phyloP scores from a whole-genome alignment of 2,113 vertebrate species.

The Oreochromis niloticus region DNA sequence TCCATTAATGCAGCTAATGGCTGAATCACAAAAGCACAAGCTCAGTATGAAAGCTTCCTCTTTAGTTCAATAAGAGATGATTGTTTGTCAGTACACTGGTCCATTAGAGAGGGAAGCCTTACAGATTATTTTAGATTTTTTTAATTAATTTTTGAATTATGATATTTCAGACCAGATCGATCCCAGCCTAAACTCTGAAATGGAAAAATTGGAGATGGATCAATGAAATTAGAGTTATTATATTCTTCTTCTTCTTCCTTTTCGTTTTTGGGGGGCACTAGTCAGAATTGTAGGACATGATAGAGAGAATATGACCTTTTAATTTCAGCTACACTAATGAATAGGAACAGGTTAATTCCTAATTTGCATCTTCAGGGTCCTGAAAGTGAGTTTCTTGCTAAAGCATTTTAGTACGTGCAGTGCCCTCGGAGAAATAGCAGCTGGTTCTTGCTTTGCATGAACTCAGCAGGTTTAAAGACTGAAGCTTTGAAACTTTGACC shows the following conservation, averaged over 20 bases:
- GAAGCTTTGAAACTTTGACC: background rate
- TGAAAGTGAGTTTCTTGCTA: background rate
- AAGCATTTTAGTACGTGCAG: background rate
- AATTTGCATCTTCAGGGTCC: accelerated
- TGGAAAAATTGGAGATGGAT: accelerated
- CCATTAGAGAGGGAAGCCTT: background rate
- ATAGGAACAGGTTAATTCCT: background rate
- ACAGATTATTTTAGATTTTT: background rate
- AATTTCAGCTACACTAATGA: background rate
- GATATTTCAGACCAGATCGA: background rate
- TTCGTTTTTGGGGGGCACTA: background rate
- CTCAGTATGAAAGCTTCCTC: background rate
- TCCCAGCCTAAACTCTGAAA: accelerated
- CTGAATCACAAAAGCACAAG: background rate
- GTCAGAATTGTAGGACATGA: background rate
- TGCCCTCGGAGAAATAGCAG: accelerated
- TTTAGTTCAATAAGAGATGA: accelerated
- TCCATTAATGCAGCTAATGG: background rate
- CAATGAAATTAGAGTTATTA: background rate
- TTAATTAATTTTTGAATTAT: accelerated
- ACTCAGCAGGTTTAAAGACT: background rate
- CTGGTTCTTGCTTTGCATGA: background rate
- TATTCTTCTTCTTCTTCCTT: background rate
- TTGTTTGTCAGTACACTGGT: background rate
- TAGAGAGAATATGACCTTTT: background rate